Base-by-base conservation (phyloP, 2,797 vertebrate species). In the Smutsia temminckii region DNA sequence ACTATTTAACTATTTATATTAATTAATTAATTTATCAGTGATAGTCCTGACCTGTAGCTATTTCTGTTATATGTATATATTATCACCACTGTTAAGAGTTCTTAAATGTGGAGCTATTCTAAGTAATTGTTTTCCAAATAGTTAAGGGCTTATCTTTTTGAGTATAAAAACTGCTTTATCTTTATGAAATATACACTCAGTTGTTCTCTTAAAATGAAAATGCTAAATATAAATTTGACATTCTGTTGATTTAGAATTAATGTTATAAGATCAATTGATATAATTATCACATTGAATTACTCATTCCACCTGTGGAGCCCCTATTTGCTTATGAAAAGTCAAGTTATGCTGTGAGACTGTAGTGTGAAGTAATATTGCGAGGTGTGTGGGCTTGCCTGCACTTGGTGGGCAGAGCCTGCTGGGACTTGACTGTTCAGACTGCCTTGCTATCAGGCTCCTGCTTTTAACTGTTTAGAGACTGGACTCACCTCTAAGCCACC, bases 141-240 rank as follows among this genome's bases (percentile, higher is more conserved):
- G 14, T 8, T 10, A n/a, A 89, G 34, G 12, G 5, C 51, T 74
- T 85, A 66, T 20, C 2, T 94, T 79, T 93, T 80, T 75, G 11
- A n/a, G 2, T 37, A 49, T 69, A 66, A 80, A 37, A 64, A 77
- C 42, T 80, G 12, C 27, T 75, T 77, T 84, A 55, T 87, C n/a
- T 78, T 92, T 79, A 40, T 68, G 21, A 91, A 85, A 42, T 89
- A 8, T 6, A 64, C 53, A 69, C 88, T 85, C 69, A 85, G 68
- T 80, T 77, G 46, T n/a, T 96, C 80, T 93, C 72, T 92, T 77
- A 75, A 83, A 80, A 68, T 64, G 8, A 91, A 92, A 64, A 46
- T 59, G 11, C 29, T 95, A 83, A 75, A 66, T 57, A 27, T 71
- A 71, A 85, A 80, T 16, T 57, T 59, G 53, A 42, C 20, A 72